Percentiles rank a stretch among this genome's conserved stretches.
phyloP scores from a whole-genome alignment of 2,888 invertebrate species.

The Cancer borealis region DNA sequence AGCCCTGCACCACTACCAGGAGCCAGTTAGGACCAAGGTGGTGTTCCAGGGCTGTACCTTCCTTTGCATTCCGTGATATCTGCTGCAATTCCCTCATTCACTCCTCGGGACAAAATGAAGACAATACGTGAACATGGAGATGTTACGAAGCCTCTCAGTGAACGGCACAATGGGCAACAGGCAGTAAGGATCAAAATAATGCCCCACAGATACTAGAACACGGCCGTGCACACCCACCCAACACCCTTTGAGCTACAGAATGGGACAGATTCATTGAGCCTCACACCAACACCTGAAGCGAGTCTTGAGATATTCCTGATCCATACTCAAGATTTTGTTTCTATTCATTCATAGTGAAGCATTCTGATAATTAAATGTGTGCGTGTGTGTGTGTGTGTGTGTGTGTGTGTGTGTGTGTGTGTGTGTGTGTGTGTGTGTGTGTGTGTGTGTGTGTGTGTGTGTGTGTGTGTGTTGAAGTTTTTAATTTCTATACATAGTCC shows the following conservation, averaged over 20 bases:
- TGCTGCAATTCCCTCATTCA: background rate
- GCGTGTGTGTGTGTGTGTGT: background rate
- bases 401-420: background rate
- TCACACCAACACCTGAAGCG: background rate
- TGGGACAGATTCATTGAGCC: background rate
- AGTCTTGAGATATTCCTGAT: background rate
- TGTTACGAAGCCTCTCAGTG: background rate
- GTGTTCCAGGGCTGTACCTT: background rate
- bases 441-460: slow-evolving; percentile 14
- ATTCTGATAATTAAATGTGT: background rate
- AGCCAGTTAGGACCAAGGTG: background rate
- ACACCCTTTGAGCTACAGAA: background rate
- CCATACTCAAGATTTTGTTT: background rate
- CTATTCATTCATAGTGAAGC: background rate
- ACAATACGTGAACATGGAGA: background rate
- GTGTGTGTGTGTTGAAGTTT: background rate
- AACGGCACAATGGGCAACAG: background rate
- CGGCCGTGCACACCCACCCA: background rate
- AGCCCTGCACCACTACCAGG: background rate
- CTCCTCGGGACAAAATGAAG: background rate
- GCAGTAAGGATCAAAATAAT: background rate
- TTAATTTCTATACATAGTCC: no score
- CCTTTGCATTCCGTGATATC: background rate
- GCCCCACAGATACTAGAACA: background rate
- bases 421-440: slow-evolving; percentile 20